Evolutionary conservation across 2,113 vertebrate species (phyloP).

Genomic region (Nibea coibor): DNA sequence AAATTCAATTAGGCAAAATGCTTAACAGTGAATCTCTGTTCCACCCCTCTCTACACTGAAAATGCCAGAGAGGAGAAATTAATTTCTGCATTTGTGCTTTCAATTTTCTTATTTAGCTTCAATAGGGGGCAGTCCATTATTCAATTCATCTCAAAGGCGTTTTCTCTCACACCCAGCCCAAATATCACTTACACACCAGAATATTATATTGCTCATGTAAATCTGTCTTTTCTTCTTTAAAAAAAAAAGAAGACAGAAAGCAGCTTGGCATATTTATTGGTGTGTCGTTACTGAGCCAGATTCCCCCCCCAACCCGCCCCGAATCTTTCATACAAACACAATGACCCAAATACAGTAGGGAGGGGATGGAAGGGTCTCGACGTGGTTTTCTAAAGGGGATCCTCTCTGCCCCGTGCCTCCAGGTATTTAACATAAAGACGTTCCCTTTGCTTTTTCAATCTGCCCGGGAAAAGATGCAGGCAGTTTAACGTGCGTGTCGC

Average conservation of each 20-base stretch:
- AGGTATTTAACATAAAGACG: conserved; percentile 46
- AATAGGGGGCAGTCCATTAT: conserved; percentile 48
- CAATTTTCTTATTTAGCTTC: conserved; percentile 69
- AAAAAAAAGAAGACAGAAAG: conserved; percentile 65
- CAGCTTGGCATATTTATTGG: conserved; percentile 86
- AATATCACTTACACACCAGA: conserved; percentile 71
- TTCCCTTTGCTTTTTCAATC: not conserved
- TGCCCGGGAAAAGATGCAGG: not conserved
- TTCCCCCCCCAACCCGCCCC: conserved; percentile 52
- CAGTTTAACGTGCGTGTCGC: not conserved
- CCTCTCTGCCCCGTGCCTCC: conserved; percentile 50
- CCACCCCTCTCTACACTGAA: conserved; percentile 23
- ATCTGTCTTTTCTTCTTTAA: conserved; percentile 70
- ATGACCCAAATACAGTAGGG: conserved; percentile 70
- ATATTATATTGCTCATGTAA: conserved; percentile 77
- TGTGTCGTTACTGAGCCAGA: conserved; percentile 82
- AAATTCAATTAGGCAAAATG: conserved; percentile 67
- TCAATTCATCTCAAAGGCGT: conserved; percentile 59
- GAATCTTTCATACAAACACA: conserved; percentile 84
- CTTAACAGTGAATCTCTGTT: conserved; percentile 58
- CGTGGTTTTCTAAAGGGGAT: conserved; percentile 28
- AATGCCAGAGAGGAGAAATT: conserved; percentile 50
- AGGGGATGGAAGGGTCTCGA: conserved; percentile 51
- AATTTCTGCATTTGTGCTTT: conserved; percentile 67
- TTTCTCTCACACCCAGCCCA: conserved; percentile 42